These are phyloP conservation scores for Pomatostomus ruficeps DNA, from an alignment of 2,113 vertebrate species.

Conservation along the genomic window DNA sequence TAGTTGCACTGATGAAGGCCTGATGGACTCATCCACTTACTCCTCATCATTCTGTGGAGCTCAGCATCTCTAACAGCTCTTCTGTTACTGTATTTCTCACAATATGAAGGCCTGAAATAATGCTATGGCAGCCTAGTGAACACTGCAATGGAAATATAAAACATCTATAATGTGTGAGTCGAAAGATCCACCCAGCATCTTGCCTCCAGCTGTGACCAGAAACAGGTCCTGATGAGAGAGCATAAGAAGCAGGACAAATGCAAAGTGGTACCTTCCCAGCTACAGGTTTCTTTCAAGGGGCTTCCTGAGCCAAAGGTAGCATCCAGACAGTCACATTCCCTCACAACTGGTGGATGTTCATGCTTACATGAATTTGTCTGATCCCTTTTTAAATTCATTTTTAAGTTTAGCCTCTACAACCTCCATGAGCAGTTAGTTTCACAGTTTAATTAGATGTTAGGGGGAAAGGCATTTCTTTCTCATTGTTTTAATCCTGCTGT, in stretches of 20 bases:
- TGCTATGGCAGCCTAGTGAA: background rate
- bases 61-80: background rate
- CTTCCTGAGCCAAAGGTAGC: background rate
- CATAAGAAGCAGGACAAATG: background rate
- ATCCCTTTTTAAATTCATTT: background rate
- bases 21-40: background rate
- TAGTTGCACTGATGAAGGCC: background rate
- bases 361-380: background rate
- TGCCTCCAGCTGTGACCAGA: background rate
- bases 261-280: background rate
- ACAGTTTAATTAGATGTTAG: conserved; percentile 1
- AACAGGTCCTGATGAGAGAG: background rate
- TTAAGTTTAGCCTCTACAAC: background rate
- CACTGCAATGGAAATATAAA: background rate
- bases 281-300: background rate
- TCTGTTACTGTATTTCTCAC: background rate
- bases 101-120: background rate
- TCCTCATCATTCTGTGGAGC: background rate
- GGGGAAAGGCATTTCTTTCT: background rate
- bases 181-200: background rate
- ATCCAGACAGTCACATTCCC: background rate
- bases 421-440: background rate
- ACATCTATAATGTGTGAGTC: background rate
- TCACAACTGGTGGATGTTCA: background rate
- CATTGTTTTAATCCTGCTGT: background rate